Percentiles rank a stretch among this genome's conserved stretches.
Conservation (phyloP, 2,888 invertebrate genomes). For the Metallyticus violacea region DNA sequence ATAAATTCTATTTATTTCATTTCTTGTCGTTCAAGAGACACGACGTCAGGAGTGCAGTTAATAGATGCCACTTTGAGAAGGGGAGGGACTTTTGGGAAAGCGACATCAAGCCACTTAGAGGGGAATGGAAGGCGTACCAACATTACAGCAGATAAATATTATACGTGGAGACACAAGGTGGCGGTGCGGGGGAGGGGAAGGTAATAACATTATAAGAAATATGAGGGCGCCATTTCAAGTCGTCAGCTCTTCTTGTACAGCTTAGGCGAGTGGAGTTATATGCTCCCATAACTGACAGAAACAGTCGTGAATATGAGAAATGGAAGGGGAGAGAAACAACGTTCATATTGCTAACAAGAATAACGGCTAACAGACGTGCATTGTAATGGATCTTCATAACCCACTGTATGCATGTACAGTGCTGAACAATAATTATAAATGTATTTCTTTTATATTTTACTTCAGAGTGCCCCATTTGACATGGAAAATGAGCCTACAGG, state of each 20-base stretch:
- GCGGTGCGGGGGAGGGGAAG: no score
- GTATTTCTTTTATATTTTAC: no score
- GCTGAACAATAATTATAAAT: neutral
- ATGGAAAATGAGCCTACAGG: no score
- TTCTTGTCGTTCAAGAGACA: neutral
- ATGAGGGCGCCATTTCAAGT: slow-evolving; percentile 7
- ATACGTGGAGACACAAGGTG: slow-evolving; percentile 10
- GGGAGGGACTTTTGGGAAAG: neutral
- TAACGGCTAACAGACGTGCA: neutral
- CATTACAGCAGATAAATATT: slow-evolving; percentile 8
- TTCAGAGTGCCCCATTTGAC: no score
- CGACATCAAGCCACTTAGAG: slow-evolving; percentile 9
- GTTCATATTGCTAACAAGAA: neutral
- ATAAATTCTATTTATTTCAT: neutral
- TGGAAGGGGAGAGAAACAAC: neutral
- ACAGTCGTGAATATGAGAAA: slow-evolving; percentile 14
- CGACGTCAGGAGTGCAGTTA: neutral
- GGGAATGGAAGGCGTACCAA: neutral
- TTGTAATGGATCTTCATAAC: neutral
- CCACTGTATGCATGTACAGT: neutral
- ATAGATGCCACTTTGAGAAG: neutral
- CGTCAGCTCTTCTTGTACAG: neutral
- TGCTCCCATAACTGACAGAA: slow-evolving; percentile 15
- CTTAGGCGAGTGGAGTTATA: neutral
- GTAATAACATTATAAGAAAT: slow-evolving; percentile 17